Base-by-base conservation (phyloP, 2,113 vertebrate genomes). In the Anas platyrhynchos region DNA sequence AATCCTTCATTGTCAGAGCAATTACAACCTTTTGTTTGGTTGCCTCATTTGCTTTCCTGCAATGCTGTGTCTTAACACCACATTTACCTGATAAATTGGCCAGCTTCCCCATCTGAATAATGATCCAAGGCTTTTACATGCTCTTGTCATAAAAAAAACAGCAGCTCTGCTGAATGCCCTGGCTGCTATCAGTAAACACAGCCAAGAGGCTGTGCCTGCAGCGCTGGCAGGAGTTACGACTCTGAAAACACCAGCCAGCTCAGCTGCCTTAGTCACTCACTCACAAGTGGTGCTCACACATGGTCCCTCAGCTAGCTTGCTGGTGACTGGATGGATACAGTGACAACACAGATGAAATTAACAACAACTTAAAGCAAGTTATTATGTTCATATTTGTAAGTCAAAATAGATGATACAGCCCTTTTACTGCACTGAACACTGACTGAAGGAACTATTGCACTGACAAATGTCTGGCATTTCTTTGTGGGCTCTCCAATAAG, bases 121-220 rank as follows among this genome's bases (percentile, higher is more conserved):
- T 0, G 2, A 54, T 34, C 36, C 52, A 46, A 54, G 26, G 18
- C 9, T 80, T 73, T 77, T 36, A 29, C 5, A 38, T 1, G 2
- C 22, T 65, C 43, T 52, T 38, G n/a, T 41, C 34, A 16, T 13
- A 67, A 78, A 68, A 68, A 81, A 83, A 9, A 14, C 34, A 63
- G 20, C 62, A 77, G n/a, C 7, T 22, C 16, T 46, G 44, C n/a
- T 46, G 52, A 17, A 22, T 31, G 23, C 8, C 15, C 13, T n/a
- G 71, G 59, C 48, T 65, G 26, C 66, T 61, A 50, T 8, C 55
- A 62, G 59, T 31, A 67, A 61, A 46, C 10, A 31, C 48, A 68
- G 27, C 44, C 3, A 56, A 0, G 0, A 43, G 32, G 44, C 32
- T 79, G 38, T 34, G 27, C 12, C 6, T 9, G 31, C 0, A 2